A percentile compares a stretch with the other conserved stretches of the same genome.
Conservation (phyloP, 1,140 invertebrate species). For the Eulimnadia texana region DNA sequence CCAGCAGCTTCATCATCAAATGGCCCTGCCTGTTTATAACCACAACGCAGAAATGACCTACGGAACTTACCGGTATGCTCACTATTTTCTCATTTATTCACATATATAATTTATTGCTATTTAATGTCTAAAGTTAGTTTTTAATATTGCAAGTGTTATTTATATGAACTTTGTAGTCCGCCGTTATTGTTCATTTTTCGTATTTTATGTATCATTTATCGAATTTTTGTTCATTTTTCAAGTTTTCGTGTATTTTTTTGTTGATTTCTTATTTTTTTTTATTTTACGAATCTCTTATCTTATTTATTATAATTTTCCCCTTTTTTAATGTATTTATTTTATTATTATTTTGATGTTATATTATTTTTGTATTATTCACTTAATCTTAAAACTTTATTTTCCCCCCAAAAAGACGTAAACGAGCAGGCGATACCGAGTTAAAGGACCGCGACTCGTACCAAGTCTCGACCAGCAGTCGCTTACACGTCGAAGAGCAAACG, state of each 20-base stretch:
- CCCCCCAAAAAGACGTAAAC: background rate
- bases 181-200: background rate
- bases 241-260: background rate
- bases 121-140: background rate
- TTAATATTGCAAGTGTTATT: background rate
- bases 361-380: too few species aligned
- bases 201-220: background rate
- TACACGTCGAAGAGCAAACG: conserved; percentile 10
- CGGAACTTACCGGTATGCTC: conserved; percentile 8
- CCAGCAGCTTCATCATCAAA: background rate
- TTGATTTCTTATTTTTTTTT: too few species aligned
- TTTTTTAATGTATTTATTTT: too few species aligned
- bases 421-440: background rate
- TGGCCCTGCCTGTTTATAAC: conserved; percentile 11
- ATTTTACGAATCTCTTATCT: too few species aligned
- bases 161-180: background rate
- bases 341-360: too few species aligned
- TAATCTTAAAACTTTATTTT: background rate
- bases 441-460: background rate
- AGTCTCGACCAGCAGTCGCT: background rate
- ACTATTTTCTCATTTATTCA: background rate
- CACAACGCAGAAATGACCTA: conserved; percentile 12
- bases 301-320: too few species aligned
- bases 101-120: background rate
- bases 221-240: background rate